Conservation (phyloP, 2,797 vertebrate genomes). For the Scarus forsteni region DNA sequence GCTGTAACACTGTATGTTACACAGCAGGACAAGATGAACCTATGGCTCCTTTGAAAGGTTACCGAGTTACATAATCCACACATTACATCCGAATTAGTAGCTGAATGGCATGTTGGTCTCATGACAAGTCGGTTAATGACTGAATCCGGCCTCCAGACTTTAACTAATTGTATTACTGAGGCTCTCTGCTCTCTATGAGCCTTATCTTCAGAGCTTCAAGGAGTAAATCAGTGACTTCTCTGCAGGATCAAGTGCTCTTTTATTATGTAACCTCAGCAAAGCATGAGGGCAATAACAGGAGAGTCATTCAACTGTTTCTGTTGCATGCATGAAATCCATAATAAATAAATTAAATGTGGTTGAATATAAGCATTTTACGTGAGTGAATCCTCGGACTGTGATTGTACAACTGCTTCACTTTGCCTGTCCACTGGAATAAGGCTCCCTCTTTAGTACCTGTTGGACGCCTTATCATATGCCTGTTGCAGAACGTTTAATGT, state of each 20-base stretch:
- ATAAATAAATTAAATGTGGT: too few species aligned
- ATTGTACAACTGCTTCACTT: too few species aligned
- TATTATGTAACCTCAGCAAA: not conserved
- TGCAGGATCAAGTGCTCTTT: not conserved
- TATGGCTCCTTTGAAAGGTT: slow-evolving; percentile 13
- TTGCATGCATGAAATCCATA: too few species aligned
- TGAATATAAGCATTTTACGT: too few species aligned
- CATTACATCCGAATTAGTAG: slow-evolving; percentile 32
- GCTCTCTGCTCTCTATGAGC: slow-evolving; percentile 1
- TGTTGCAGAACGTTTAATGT: too few species aligned
- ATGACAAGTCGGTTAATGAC: slow-evolving; percentile 18
- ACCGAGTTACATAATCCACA: slow-evolving; percentile 31
- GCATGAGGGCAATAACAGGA: too few species aligned
- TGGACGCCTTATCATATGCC: too few species aligned
- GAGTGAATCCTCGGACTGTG: too few species aligned
- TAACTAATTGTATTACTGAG: slow-evolving; percentile 34
- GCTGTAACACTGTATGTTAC: not conserved
- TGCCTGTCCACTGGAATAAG: too few species aligned
- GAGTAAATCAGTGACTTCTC: not conserved
- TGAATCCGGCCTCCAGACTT: slow-evolving; percentile 10
- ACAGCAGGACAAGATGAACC: slow-evolving; percentile 6
- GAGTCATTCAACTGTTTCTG: too few species aligned
- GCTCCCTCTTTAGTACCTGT: too few species aligned
- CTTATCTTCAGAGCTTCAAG: not conserved
- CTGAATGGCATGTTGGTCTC: slow-evolving; percentile 21